Evolutionary conservation across 1,140 invertebrate species (phyloP).

Genomic region (Nebria ingens): DNA sequence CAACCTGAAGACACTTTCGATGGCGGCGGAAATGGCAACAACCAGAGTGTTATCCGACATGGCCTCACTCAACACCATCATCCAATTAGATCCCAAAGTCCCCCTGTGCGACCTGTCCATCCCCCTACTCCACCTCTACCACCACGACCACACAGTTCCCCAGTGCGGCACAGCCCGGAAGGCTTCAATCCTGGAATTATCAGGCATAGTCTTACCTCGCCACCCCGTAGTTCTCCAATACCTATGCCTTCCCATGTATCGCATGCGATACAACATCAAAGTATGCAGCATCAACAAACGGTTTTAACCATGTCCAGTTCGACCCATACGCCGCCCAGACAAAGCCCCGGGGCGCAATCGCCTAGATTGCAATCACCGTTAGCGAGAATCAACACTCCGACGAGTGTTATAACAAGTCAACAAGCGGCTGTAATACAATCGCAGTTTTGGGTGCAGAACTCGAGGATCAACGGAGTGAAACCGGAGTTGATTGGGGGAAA

Average conservation of each 20-base stretch:
- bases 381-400: constrained; percentile 4
- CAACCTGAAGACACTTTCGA: constrained; percentile 24
- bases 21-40: constrained; percentile 11
- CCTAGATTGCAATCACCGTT: constrained; percentile 17
- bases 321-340: constrained; percentile 17
- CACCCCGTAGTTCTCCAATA: constrained; percentile 26
- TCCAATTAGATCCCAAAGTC: constrained; percentile 25
- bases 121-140: constrained; percentile 29
- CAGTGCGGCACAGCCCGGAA: constrained; percentile 27
- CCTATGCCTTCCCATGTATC: neutral
- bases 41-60: constrained; percentile 20
- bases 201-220: constrained; percentile 27
- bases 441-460: constrained; percentile 49
- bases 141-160: constrained; percentile 34
- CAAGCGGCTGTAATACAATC: constrained; percentile 25
- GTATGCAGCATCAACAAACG: constrained; percentile 30
- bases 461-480: constrained; percentile 62
- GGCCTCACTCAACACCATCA: neutral
- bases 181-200: constrained; percentile 25
- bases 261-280: constrained; percentile 21
- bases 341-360: constrained; percentile 25
- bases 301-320: neutral
- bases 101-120: constrained; percentile 27
- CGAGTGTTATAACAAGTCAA: constrained; percentile 7
- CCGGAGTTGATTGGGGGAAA: constrained; percentile 66